These are phyloP conservation scores for Dugesia japonica DNA, from an alignment of 2,888 invertebrate species.

Conservation along the genomic window DNA sequence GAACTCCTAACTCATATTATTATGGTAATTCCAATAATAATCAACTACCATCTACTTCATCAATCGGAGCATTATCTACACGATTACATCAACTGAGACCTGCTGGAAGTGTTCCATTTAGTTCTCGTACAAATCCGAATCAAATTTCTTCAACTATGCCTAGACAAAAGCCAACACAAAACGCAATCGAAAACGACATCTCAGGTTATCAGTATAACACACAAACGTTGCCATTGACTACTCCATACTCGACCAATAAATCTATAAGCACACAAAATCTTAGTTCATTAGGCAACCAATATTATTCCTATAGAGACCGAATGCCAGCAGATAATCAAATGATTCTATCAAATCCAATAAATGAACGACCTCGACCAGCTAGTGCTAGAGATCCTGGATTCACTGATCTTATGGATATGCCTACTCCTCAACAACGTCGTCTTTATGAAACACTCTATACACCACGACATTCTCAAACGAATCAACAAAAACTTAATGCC, in stretches of 20 bases:
- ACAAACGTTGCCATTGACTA: constrained; percentile 13
- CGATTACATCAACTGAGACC: constrained; percentile 26
- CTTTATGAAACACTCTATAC: background rate
- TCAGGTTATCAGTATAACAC: constrained; percentile 24
- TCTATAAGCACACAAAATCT: constrained; percentile 26
- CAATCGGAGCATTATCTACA: constrained; percentile 24
- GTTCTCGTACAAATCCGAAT: background rate
- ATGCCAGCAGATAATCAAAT: constrained; percentile 10
- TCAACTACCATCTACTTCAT: background rate
- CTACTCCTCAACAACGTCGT: constrained; percentile 9
- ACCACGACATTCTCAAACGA: background rate
- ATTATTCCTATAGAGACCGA: background rate
- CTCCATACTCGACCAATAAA: constrained; percentile 23
- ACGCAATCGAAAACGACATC: background rate
- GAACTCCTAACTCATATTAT: background rate
- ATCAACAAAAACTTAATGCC: constrained; percentile 5
- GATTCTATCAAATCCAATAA: background rate
- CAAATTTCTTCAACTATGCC: constrained; percentile 23
- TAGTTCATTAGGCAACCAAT: constrained; percentile 6
- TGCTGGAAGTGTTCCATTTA: background rate
- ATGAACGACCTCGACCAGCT: constrained; percentile 30
- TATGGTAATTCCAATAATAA: background rate
- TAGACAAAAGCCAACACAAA: background rate
- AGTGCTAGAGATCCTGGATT: constrained; percentile 35
- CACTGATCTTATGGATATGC: constrained; percentile 47